phyloP scores from a whole-genome alignment of 2,797 vertebrate genomes.

The Hemitrygon akajei region DNA sequence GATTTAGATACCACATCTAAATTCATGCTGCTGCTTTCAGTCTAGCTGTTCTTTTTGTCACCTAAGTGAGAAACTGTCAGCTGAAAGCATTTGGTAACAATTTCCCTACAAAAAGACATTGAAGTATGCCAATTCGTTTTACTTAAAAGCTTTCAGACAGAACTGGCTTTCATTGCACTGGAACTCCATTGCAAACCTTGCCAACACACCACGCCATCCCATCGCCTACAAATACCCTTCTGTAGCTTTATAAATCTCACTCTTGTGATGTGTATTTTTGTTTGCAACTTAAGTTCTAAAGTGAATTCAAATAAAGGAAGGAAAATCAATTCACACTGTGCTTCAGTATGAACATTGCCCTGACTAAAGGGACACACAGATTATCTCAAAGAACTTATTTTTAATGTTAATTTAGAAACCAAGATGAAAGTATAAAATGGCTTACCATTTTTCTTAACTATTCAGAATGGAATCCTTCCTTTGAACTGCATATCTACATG shows the following conservation, averaged over 20 bases:
- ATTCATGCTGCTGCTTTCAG: neutral
- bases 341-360: neutral
- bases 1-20: neutral
- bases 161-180: neutral
- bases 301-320: slow-evolving; percentile 12
- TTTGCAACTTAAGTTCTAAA: neutral
- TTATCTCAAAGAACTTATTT: neutral
- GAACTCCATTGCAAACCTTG: neutral
- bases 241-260: slow-evolving; percentile 17
- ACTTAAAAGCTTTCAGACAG: slow-evolving; percentile 1
- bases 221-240: neutral
- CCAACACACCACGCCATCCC: neutral
- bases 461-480: neutral
- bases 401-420: neutral
- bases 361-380: neutral
- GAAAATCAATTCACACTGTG: neutral
- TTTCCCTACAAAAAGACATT: neutral
- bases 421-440: neutral
- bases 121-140: neutral
- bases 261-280: neutral
- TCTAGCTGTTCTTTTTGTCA: neutral
- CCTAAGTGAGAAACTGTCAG: neutral
- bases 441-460: neutral
- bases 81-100: neutral
- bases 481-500: neutral